Base-by-base conservation (phyloP, 2,113 vertebrate species). In the Muntiacus reevesi region DNA sequence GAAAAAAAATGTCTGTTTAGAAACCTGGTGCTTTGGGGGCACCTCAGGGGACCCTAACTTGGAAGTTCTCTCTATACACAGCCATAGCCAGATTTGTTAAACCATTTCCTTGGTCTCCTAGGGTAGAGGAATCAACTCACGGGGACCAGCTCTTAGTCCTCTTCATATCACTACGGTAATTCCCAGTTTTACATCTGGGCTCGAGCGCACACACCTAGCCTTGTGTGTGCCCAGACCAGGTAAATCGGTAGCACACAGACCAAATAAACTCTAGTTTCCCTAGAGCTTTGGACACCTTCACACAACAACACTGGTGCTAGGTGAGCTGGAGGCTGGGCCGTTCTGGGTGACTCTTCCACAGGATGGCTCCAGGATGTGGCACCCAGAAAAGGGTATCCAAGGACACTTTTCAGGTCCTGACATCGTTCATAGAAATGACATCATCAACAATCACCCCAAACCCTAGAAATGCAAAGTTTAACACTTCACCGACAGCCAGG, bases 231-330 rank as follows among this genome's bases (percentile, higher is more conserved):
- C 52, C 1, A 96, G 71, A 76, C 89, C 86, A 84, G 85, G 88
- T 76, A 97, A 96, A 89, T 93, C 17, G 10, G 86, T 43, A 85
- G 79, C 83, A 76, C 7, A 7, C 9, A 5, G 21, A 62, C 47
- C 78, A 89, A 96, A 96, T 84, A 89, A 94, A 88, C 15, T 40
- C 60, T 90, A 62, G 74, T 96, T 91, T 97, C 94, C 95, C 93
- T 82, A 91, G 82, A 79, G 50, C 89, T 97, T 55, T 84, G 93
- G 59, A 95, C 83, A 89, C 40, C 47, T 91, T 74, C 1, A 7
- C n/a, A 86, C 50, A 89, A 83, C 23, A 12, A 47, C 10, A 55
- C 16, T 62, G 59, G 60, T 33, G 8, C 8, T n/a, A 96, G 52
- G 55, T 30, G 43, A 90, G 21, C 54, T 27, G 12, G 40, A 95